These are phyloP conservation scores for Platyscapa corneri DNA, from an alignment of 1,140 invertebrate species.

Conservation along the genomic window DNA sequence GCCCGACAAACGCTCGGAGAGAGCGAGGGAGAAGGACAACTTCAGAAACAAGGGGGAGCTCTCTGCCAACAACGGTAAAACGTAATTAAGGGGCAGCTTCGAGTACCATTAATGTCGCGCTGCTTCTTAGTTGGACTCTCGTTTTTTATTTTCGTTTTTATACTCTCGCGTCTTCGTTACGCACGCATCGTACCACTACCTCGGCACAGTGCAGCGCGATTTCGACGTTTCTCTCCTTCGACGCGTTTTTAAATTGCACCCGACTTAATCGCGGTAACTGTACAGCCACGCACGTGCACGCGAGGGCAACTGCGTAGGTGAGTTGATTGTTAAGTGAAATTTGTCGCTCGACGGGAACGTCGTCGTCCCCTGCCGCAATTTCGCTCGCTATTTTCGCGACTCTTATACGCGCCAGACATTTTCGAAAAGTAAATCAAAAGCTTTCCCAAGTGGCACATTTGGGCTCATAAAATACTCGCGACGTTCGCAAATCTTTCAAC, in stretches of 20 bases:
- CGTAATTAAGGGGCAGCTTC: conserved; percentile 44
- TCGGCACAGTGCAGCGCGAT: too few relatives aligned
- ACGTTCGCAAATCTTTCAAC: neutral
- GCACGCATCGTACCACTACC: conserved; percentile 3
- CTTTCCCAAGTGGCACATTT: neutral
- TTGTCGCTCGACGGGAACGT: too few relatives aligned
- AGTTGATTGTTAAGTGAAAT: neutral
- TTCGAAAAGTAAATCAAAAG: too few relatives aligned
- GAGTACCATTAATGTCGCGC: conserved; percentile 49
- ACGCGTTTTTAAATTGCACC: conserved; percentile 39
- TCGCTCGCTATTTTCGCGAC: too few relatives aligned
- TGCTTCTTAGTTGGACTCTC: conserved; percentile 1
- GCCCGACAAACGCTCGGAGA: neutral
- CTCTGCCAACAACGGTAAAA: conserved; percentile 42
- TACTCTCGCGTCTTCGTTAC: neutral
- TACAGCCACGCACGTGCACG: neutral
- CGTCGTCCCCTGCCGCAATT: too few relatives aligned
- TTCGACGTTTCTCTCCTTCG: neutral
- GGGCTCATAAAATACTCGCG: neutral
- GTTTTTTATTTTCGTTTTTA: neutral
- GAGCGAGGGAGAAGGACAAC: neutral
- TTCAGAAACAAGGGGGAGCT: conserved; percentile 1
- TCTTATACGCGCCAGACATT: too few relatives aligned
- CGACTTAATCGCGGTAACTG: conserved; percentile 35
- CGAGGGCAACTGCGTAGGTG: neutral